Percentiles rank a stretch among this genome's conserved stretches.
These are phyloP conservation scores for Datnioides undecimradiatus DNA, from an alignment of 2,113 vertebrate species.

Conservation along the genomic window DNA sequence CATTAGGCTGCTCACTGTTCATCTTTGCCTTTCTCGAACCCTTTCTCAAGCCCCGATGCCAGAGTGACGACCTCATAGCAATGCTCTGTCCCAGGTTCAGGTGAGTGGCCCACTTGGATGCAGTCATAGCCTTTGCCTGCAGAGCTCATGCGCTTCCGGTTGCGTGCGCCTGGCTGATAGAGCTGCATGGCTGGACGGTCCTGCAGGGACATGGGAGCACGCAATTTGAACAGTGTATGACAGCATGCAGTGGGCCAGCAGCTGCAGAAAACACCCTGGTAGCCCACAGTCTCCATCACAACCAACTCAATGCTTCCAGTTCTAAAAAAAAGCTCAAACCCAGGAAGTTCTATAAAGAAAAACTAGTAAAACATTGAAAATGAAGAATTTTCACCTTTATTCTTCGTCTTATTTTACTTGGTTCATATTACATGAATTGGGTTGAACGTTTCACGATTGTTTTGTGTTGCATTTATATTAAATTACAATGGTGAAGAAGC, in stretches of 20 bases:
- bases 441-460: no score
- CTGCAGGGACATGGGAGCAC: slow-evolving; percentile 80
- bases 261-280: neutral
- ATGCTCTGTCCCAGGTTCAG: slow-evolving; percentile 82
- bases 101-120: slow-evolving; percentile 72
- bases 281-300: neutral
- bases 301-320: neutral
- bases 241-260: neutral
- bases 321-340: neutral
- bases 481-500: no score
- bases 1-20: slow-evolving; percentile 69
- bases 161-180: slow-evolving; percentile 91
- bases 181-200: slow-evolving; percentile 94
- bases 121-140: slow-evolving; percentile 87
- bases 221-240: neutral
- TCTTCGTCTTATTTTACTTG: neutral
- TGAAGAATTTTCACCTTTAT: neutral
- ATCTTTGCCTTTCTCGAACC: slow-evolving; percentile 86
- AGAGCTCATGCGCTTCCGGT: slow-evolving; percentile 86
- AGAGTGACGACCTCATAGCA: slow-evolving; percentile 83
- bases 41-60: slow-evolving; percentile 85
- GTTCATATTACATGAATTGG: no score
- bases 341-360: neutral
- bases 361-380: no score
- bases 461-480: no score